Conservation (phyloP, 2,797 vertebrate species). For the Poeciliopsis gracilis region DNA sequence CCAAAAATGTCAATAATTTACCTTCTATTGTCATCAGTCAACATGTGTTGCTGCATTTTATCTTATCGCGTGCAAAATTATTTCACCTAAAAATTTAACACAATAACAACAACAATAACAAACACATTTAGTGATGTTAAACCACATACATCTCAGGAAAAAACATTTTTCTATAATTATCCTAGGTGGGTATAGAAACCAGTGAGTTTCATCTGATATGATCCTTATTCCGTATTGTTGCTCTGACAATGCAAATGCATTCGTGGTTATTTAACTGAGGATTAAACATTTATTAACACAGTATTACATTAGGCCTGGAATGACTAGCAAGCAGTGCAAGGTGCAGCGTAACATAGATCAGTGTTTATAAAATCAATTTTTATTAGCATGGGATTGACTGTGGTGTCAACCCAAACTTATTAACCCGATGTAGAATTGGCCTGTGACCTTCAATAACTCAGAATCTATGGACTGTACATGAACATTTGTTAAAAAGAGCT, state of each 20-base stretch:
- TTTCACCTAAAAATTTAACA: neutral
- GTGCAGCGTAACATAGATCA: conserved; percentile 19
- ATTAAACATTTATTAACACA: neutral
- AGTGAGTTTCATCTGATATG: neutral
- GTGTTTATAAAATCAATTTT: conserved; percentile 56
- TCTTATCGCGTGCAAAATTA: neutral
- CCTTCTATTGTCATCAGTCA: neutral
- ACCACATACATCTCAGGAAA: neutral
- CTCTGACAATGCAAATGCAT: neutral
- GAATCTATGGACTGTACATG: conserved; percentile 46
- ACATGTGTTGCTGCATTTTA: neutral
- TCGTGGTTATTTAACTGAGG: neutral
- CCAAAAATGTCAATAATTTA: neutral
- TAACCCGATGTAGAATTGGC: conserved; percentile 44
- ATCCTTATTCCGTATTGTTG: neutral
- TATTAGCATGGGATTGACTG: conserved; percentile 53
- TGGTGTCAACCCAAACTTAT: conserved; percentile 51
- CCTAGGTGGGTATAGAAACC: neutral
- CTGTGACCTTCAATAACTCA: conserved; percentile 33
- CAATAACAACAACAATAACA: too few relatives aligned
- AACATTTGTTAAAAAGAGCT: conserved; percentile 5
- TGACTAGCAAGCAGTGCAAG: neutral
- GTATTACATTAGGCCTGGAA: neutral
- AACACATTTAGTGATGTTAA: neutral
- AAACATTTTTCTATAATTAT: neutral